Percentiles rank a stretch among this genome's conserved stretches.
These are phyloP conservation scores for Calcarius lapponicus DNA, from an alignment of 2,797 vertebrate species.

Conservation along the genomic window DNA sequence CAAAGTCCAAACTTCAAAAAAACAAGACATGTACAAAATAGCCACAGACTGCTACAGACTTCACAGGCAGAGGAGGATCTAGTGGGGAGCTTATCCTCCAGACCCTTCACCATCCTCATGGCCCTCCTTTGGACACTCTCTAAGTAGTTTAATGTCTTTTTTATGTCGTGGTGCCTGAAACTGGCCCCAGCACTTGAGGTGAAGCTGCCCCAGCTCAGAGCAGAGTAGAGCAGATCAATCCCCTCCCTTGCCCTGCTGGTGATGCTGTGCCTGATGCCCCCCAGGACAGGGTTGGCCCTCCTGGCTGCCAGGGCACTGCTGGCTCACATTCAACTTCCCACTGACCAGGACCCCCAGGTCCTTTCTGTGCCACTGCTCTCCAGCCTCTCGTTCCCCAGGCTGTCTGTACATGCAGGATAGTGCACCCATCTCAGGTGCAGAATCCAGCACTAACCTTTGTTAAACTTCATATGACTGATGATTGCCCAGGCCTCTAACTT, in stretches of 20 bases:
- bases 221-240: not conserved
- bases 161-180: not conserved
- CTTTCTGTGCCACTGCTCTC: not conserved
- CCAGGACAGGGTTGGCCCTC: accelerated
- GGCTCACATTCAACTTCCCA: accelerated
- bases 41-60: not conserved
- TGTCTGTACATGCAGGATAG: not conserved
- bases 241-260: accelerated
- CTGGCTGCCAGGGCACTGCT: not conserved
- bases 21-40: not conserved
- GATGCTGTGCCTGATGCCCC: not conserved
- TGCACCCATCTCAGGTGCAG: not conserved
- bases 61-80: accelerated
- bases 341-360: not conserved
- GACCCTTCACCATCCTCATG: not conserved
- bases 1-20: not conserved
- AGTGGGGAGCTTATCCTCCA: not conserved
- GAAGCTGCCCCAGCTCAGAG: accelerated
- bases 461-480: not conserved
- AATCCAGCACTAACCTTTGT: accelerated
- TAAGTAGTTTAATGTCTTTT: not conserved
- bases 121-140: not conserved
- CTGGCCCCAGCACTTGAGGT: accelerated
- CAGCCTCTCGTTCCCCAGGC: not conserved
- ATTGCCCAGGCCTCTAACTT: not conserved